These are phyloP conservation scores for Cheilosia pagana DNA, from an alignment of 2,888 invertebrate species.

Conservation along the genomic window DNA sequence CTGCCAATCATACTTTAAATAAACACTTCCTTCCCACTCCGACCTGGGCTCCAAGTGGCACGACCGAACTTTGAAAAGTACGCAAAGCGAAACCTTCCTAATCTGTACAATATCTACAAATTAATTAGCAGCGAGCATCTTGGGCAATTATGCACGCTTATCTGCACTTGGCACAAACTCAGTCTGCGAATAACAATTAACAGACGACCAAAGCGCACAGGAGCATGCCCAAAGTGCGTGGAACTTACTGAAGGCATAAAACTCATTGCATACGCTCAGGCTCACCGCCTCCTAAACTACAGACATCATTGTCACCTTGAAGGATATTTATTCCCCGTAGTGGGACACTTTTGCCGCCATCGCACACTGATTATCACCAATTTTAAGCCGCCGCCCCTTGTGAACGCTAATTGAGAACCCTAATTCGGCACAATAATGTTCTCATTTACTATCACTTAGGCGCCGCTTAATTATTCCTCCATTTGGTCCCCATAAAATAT, in stretches of 20 bases:
- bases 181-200: slow-evolving; percentile 21
- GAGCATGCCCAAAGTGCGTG: not conserved
- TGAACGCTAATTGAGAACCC: slow-evolving; percentile 52
- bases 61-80: not conserved
- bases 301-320: not conserved
- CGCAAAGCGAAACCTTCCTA: not conserved
- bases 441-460: slow-evolving; percentile 68
- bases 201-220: not conserved
- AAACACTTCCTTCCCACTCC: not conserved
- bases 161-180: slow-evolving; percentile 20
- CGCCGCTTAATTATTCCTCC: slow-evolving; percentile 68
- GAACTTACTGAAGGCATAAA: slow-evolving; percentile 2
- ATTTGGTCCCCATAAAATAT: slow-evolving; percentile 54
- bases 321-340: slow-evolving; percentile 21
- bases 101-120: slow-evolving; percentile 34
- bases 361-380: slow-evolving; percentile 44
- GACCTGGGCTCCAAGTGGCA: not conserved
- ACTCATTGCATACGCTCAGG: not conserved
- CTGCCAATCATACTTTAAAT: not conserved
- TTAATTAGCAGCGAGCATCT: slow-evolving; percentile 23
- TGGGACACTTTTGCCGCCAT: not conserved
- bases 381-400: slow-evolving; percentile 31
- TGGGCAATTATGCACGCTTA: slow-evolving; percentile 3
- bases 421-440: slow-evolving; percentile 54
- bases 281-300: not conserved